Evolutionary conservation across 2,888 invertebrate species (phyloP).

Genomic region (Antitype chi): DNA sequence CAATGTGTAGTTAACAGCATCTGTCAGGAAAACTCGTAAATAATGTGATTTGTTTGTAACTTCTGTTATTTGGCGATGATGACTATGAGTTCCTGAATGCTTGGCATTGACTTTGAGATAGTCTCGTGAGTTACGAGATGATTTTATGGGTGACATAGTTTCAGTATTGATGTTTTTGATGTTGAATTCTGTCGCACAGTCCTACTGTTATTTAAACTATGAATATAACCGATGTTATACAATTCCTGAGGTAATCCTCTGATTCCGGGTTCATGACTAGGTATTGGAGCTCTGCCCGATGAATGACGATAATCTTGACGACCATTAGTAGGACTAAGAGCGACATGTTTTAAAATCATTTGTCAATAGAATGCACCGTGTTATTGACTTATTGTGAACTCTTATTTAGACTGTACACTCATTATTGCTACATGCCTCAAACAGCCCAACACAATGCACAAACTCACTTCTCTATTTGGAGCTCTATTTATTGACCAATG

Average conservation of each 20-base stretch:
- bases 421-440: slow-evolving; percentile 20
- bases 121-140: neutral
- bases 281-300: slow-evolving; percentile 4
- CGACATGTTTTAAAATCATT: slow-evolving; percentile 5
- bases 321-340: neutral
- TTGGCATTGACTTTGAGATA: slow-evolving; percentile 42
- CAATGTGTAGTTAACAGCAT: slow-evolving; percentile 70
- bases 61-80: slow-evolving; percentile 29
- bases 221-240: neutral
- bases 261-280: neutral
- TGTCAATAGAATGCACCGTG: slow-evolving; percentile 9
- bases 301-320: neutral
- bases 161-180: neutral
- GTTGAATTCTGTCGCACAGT: neutral
- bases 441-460: slow-evolving; percentile 30
- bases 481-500: slow-evolving; percentile 7
- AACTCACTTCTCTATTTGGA: slow-evolving; percentile 14
- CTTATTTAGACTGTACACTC: slow-evolving; percentile 25
- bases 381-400: slow-evolving; percentile 40
- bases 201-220: neutral
- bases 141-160: neutral
- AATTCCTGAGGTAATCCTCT: neutral
- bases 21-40: slow-evolving; percentile 64
- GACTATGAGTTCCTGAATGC: slow-evolving; percentile 57
- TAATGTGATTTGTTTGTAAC: slow-evolving; percentile 64